Evolutionary conservation across 2,888 invertebrate species (phyloP).

Genomic region (Fragum whitleyi): DNA sequence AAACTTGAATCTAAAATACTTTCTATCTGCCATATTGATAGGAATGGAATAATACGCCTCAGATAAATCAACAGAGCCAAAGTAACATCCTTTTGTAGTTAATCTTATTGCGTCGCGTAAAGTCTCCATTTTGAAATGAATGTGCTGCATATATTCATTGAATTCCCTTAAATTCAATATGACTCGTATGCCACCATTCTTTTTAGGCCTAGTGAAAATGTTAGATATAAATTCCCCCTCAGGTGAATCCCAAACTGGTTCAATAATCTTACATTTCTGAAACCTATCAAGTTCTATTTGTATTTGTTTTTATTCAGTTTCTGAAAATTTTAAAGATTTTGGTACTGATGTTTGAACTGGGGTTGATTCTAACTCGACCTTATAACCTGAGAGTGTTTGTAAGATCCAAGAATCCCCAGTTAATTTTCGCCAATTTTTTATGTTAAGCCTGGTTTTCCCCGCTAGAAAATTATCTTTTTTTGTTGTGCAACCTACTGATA

Average conservation of each 20-base stretch:
- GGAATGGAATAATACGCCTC: conserved; percentile 54
- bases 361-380: not conserved
- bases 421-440: not conserved
- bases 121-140: conserved; percentile 60
- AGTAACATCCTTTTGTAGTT: conserved; percentile 42
- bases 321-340: not conserved
- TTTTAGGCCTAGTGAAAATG: conserved; percentile 43
- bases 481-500: not conserved
- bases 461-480: not conserved
- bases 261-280: conserved; percentile 21
- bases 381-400: not conserved
- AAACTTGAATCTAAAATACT: conserved; percentile 51
- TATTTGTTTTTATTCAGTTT: not conserved
- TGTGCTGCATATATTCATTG: conserved; percentile 36
- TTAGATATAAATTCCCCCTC: conserved; percentile 42
- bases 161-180: conserved; percentile 49
- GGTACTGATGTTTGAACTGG: not conserved
- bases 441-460: not conserved
- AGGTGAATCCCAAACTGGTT: not conserved
- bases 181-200: conserved; percentile 26
- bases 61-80: conserved; percentile 48
- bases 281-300: not conserved
- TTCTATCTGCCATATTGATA: conserved; percentile 28
- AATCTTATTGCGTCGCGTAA: conserved; percentile 41
- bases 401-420: not conserved